Percentiles rank a stretch among this genome's conserved stretches.
Evolutionary conservation across 2,113 vertebrate genomes (phyloP).

Genomic region (Uropsilus gracilis): DNA sequence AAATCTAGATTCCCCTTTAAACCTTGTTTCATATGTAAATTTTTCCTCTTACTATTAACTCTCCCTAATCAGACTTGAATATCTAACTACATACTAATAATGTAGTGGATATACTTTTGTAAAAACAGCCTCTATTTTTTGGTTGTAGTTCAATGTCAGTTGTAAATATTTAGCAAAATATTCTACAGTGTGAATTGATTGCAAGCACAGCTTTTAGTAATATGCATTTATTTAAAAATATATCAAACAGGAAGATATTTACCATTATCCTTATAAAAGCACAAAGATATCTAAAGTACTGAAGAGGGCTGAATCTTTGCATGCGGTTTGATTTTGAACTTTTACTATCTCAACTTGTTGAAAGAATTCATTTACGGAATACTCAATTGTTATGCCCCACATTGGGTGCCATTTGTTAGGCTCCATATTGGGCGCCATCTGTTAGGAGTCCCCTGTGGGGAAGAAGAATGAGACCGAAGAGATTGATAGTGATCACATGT

Average conservation of each 20-base stretch:
- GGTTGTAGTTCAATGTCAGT: background rate
- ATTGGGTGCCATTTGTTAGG: no score
- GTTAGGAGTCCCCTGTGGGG: no score
- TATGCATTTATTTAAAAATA: background rate
- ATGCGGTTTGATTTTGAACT: background rate
- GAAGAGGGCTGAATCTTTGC: background rate
- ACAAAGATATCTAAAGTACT: background rate
- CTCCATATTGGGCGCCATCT: no score
- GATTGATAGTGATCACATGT: no score
- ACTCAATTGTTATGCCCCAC: no score
- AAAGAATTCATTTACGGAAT: background rate
- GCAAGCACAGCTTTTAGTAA: background rate
- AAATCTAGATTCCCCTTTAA: background rate
- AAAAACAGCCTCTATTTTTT: background rate
- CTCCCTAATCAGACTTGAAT: background rate
- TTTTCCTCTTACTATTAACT: background rate
- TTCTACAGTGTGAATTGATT: background rate
- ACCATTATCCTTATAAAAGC: background rate
- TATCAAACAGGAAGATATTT: background rate
- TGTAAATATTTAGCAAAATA: background rate
- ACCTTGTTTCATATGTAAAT: background rate
- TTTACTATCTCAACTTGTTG: background rate
- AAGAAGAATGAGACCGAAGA: no score
- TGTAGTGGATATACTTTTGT: background rate
- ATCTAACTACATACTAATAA: background rate